Conservation (phyloP, 35 echinoderm and acorn worm genomes). For the Diadema setosum region DNA sequence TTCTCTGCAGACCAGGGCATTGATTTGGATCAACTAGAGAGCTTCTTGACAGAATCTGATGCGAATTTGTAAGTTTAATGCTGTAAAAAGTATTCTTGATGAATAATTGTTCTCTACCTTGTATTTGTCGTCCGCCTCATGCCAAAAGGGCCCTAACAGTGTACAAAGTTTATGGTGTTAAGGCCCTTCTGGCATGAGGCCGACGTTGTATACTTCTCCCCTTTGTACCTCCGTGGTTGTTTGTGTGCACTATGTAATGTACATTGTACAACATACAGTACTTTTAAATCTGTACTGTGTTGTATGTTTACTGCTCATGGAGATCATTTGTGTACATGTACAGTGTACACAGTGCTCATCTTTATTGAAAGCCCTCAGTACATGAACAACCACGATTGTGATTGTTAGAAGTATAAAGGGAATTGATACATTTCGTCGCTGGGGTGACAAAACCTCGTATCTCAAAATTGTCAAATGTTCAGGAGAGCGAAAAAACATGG, state of each 20-base stretch:
- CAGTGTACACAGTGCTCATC: too few relatives aligned
- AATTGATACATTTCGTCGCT: too few relatives aligned
- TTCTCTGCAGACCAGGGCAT: neutral
- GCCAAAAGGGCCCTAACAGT: neutral
- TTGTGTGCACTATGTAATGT: neutral
- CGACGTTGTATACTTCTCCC: neutral
- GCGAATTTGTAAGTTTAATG: neutral
- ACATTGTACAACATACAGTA: too few relatives aligned
- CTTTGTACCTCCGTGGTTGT: neutral
- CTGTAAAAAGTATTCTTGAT: neutral
- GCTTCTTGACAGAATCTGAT: neutral
- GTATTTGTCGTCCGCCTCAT: neutral
- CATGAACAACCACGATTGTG: too few relatives aligned
- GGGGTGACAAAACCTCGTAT: too few relatives aligned
- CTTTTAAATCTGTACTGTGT: too few relatives aligned
- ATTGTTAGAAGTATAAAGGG: too few relatives aligned
- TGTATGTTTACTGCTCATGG: too few relatives aligned
- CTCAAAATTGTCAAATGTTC: too few relatives aligned
- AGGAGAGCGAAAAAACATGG: too few relatives aligned
- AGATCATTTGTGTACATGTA: too few relatives aligned
- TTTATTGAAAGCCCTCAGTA: too few relatives aligned
- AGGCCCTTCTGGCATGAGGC: neutral
- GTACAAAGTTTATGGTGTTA: neutral
- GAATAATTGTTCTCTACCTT: neutral
- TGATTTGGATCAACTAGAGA: slow-evolving; percentile 5